Evolutionary conservation across 2,113 vertebrate species (phyloP).

Genomic region (Heterocephalus glaber): DNA sequence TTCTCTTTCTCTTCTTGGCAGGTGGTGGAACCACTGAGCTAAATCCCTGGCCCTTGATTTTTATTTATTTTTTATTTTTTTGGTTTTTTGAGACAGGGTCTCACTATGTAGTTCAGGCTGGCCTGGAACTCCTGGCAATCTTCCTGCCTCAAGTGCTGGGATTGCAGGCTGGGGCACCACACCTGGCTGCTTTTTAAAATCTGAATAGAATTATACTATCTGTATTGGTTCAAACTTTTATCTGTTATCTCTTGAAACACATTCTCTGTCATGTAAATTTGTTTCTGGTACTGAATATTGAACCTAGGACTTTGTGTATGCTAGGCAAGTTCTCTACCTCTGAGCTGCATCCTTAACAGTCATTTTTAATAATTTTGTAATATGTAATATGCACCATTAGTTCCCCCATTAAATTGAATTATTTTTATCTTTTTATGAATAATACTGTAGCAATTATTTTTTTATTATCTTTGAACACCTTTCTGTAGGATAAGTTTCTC

Average conservation of each 20-base stretch:
- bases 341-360: neutral
- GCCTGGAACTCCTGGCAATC: too few species aligned
- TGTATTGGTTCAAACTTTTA: slow-evolving; percentile 21
- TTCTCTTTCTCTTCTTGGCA: too few species aligned
- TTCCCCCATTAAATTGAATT: neutral
- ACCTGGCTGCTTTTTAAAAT: slow-evolving; percentile 37
- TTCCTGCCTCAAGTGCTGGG: too few species aligned
- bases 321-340: neutral
- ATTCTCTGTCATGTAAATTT: neutral
- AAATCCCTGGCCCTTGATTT: too few species aligned
- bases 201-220: neutral
- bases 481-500: slow-evolving; percentile 43
- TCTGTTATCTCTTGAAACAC: neutral
- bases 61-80: too few species aligned
- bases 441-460: slow-evolving; percentile 19
- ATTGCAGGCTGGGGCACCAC: too few species aligned
- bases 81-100: too few species aligned
- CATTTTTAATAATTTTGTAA: slow-evolving; percentile 38
- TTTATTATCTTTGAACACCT: neutral
- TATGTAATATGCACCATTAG: slow-evolving; percentile 16
- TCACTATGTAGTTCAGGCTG: too few species aligned
- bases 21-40: too few species aligned
- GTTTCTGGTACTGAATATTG: neutral
- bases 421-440: neutral
- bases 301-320: neutral